Evolutionary conservation across 2,113 vertebrate genomes (phyloP).

Genomic region (Cyanocitta stelleri): DNA sequence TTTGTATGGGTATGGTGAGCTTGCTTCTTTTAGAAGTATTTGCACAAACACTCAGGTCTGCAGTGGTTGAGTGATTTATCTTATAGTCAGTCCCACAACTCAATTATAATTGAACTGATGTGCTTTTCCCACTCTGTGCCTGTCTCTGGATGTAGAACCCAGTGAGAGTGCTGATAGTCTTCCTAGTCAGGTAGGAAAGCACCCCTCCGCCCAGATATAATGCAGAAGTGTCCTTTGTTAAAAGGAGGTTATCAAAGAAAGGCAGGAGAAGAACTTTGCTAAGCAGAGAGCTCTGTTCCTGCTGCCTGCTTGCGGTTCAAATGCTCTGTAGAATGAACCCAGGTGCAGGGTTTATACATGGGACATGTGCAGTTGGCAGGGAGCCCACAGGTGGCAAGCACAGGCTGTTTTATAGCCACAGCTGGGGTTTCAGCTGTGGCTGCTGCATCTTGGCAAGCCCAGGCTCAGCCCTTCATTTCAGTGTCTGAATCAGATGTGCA

Average conservation of each 20-base stretch:
- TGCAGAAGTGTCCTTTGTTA: neutral
- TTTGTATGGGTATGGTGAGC: neutral
- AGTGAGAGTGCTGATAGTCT: neutral
- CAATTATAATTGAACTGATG: neutral
- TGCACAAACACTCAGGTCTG: neutral
- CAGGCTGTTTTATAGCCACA: neutral
- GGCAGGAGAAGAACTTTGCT: neutral
- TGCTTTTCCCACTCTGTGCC: neutral
- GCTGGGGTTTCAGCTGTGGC: neutral
- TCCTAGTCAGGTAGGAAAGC: neutral
- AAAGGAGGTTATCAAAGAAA: neutral
- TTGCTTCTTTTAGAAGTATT: neutral
- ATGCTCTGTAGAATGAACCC: neutral
- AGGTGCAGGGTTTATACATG: neutral
- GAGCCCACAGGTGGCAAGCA: neutral
- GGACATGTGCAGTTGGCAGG: neutral
- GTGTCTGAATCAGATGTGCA: neutral
- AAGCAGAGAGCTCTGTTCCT: neutral
- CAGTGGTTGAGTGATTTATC: neutral
- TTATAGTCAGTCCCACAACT: neutral
- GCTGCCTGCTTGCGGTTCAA: neutral
- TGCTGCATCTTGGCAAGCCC: neutral
- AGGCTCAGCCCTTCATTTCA: neutral
- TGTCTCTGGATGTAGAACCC: neutral
- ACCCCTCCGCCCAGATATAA: fast-evolving